phyloP scores from a whole-genome alignment of 2,888 invertebrate species.

The Agriopis aurantiaria region DNA sequence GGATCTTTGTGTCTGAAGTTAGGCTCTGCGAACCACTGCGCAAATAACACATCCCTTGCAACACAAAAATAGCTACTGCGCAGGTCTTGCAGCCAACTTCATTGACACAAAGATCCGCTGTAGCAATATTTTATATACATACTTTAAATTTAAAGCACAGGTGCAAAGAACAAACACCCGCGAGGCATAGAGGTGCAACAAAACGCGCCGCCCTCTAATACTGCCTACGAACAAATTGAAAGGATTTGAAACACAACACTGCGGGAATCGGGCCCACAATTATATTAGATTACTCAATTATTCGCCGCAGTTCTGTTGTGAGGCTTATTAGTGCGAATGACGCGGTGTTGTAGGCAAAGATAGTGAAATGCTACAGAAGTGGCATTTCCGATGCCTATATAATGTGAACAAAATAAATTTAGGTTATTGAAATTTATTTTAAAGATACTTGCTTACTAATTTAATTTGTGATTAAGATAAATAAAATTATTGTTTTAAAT shows the following conservation, averaged over 20 bases:
- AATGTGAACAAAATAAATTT: too few species aligned
- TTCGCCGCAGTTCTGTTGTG: conserved; percentile 56
- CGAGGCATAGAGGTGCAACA: conserved; percentile 28
- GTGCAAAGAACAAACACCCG: conserved; percentile 30
- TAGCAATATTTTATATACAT: too few species aligned
- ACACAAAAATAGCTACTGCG: too few species aligned
- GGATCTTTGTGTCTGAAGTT: too few species aligned
- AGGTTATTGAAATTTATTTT: not conserved
- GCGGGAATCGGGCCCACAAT: conserved; percentile 39
- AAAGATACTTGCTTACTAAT: too few species aligned
- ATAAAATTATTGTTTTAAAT: too few species aligned
- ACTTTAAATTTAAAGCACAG: conserved; percentile 25
- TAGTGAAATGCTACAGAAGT: conserved; percentile 27
- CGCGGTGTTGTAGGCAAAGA: conserved; percentile 54
- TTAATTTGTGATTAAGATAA: too few species aligned
- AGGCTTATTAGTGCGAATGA: conserved; percentile 82
- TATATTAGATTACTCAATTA: conserved; percentile 72
- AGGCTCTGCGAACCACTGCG: too few species aligned
- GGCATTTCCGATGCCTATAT: not conserved
- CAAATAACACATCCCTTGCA: too few species aligned
- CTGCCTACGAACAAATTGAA: conserved; percentile 44
- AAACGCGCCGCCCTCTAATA: conserved; percentile 31
- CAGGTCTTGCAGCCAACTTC: not conserved
- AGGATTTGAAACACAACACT: conserved; percentile 52
- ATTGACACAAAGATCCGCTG: too few species aligned